Base-by-base conservation (phyloP, 1,140 invertebrate species). In the Polyergus mexicanus region DNA sequence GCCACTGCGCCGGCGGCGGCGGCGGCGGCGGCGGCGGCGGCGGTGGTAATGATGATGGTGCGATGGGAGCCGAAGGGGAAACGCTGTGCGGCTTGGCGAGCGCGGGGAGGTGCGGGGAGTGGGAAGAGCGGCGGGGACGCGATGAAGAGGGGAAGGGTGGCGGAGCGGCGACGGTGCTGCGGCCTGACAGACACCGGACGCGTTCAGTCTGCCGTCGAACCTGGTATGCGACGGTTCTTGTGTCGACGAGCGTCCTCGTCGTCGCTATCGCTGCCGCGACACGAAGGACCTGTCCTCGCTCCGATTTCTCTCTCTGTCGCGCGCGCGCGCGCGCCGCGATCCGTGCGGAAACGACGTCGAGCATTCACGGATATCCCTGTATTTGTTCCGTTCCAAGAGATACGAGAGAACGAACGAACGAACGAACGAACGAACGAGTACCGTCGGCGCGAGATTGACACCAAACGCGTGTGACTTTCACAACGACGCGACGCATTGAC, bases 191-290 rank as follows among this genome's bases (percentile, higher is more conserved):
- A 91, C 92, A 92, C 92, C 91, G 91, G 89, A 92, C 88, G 90
- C 92, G 90, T 92, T 94, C 93, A 94, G 93, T 94, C 92, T 93
- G 92, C 93, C 93, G 93, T 88, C 90, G 90, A 93, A 94, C 91
- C 91, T 93, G 78, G 90, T 85, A 83, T 88, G 90, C 81, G 84
- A 65, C 56, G 75, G 92, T 91, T 86, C 91, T 86, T 58, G 88
- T 85, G 58, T 62, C 44, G 77, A 80, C 65, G 77, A 77, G 58
- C 19, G 4, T 11, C 54, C 66, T 51, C 63, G 63, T 13, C 62
- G 62, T 3, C 77, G 63, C 63, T 60, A 60, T 5, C 19, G 28
- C 11, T 44, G 62, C n/a, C 47, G 47, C 69, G 22, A 60, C 68
- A 68, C 13, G 19, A 62, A 75, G 68, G 54, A 80, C 56, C 44